Evolutionary conservation across 30 jellyfish, hydroid and myxozoan species (phyloP).

Genomic region (Aurelia sp.): DNA sequence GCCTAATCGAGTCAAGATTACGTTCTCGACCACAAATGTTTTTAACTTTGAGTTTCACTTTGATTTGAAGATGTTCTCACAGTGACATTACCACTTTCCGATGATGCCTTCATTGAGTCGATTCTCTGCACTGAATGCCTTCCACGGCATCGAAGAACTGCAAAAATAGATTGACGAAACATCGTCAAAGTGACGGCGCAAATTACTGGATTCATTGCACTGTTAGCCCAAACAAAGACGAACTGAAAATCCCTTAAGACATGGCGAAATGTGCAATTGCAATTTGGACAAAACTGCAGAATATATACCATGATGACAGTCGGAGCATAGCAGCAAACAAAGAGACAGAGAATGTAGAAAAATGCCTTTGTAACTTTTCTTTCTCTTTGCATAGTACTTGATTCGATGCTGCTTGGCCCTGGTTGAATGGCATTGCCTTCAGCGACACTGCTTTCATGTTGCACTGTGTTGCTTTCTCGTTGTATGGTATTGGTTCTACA

Average conservation of each 20-base stretch:
- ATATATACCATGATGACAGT: constrained; percentile 29
- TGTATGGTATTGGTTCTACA: too few relatives aligned
- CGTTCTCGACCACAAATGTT: background rate
- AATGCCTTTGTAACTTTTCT: constrained; percentile 25
- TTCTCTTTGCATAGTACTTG: background rate
- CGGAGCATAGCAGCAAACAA: constrained; percentile 13
- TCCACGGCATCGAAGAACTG: background rate
- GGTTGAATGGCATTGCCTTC: too few relatives aligned
- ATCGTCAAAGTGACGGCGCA: background rate
- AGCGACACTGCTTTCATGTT: background rate
- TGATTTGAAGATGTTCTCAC: too few relatives aligned
- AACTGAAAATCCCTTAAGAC: constrained; percentile 9
- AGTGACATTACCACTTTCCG: too few relatives aligned
- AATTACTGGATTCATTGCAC: too few relatives aligned
- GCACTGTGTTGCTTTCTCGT: background rate
- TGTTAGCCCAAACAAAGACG: too few relatives aligned
- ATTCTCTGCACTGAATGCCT: too few relatives aligned
- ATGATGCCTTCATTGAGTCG: too few relatives aligned
- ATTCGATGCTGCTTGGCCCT: too few relatives aligned
- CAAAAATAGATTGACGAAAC: background rate
- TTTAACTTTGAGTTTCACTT: constrained; percentile 13
- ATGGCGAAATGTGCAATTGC: constrained; percentile 54
- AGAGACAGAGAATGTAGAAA: constrained; percentile 11
- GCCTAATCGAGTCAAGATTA: background rate
- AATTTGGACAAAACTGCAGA: constrained; percentile 34